A percentile compares a stretch with the other conserved stretches of the same genome.
Conservation (phyloP, 2,888 invertebrate genomes). For the Hirtodrosophila duncani region DNA sequence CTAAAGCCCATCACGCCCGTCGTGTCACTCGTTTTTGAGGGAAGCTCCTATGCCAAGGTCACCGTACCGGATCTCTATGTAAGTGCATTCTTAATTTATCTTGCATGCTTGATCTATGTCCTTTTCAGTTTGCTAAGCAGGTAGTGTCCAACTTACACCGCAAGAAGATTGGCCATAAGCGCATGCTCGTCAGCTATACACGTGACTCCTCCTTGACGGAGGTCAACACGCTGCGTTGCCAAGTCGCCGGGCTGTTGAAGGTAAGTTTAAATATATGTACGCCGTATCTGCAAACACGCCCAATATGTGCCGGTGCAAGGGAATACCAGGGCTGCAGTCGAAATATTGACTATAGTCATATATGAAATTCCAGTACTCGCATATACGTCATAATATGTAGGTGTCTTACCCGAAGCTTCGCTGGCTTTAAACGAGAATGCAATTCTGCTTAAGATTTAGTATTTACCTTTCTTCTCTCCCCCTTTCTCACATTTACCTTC, state of each 20-base stretch:
- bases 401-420: too few species aligned
- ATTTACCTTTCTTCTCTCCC: too few species aligned
- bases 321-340: too few species aligned
- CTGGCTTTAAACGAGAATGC: too few species aligned
- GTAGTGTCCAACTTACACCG: conserved; percentile 89
- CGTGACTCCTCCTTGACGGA: conserved; percentile 81
- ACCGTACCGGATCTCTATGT: conserved; percentile 78
- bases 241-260: conserved; percentile 85
- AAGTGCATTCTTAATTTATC: conserved; percentile 32
- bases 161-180: conserved; percentile 87
- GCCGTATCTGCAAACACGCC: too few species aligned
- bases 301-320: too few species aligned
- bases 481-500: too few species aligned
- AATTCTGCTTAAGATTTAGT: too few species aligned
- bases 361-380: too few species aligned
- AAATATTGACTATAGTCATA: too few species aligned
- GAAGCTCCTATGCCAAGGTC: conserved; percentile 77
- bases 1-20: conserved; percentile 78
- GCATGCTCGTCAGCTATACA: conserved; percentile 86
- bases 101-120: not conserved
- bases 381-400: too few species aligned
- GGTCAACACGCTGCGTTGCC: conserved; percentile 82
- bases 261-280: conserved; percentile 63
- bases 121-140: conserved; percentile 80
- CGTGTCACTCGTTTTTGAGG: conserved; percentile 76